Conservation (phyloP, 2,113 vertebrate genomes). For the Picathartes gymnocephalus region DNA sequence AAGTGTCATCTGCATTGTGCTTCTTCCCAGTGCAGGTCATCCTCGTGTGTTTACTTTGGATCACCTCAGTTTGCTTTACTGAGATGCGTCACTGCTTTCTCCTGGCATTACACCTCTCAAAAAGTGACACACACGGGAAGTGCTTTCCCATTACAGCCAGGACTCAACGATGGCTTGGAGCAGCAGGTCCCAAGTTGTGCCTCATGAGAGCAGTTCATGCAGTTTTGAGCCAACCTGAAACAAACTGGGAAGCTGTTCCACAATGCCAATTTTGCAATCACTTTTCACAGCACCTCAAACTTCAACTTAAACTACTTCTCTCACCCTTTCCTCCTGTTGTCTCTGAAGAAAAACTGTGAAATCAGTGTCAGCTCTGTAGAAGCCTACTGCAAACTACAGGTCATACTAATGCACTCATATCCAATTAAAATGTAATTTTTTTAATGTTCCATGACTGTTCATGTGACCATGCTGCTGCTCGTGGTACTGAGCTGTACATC, state of each 20-base stretch:
- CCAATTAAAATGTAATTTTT: neutral
- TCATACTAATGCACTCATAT: neutral
- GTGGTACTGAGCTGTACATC: neutral
- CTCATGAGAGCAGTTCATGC: neutral
- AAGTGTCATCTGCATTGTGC: neutral
- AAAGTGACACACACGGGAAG: neutral
- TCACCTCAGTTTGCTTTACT: neutral
- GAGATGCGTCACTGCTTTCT: neutral
- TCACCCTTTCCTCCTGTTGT: neutral
- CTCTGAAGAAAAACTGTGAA: neutral
- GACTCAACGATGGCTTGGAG: accelerated
- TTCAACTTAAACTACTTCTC: neutral
- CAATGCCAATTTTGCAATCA: neutral
- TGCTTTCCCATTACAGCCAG: neutral
- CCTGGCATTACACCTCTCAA: neutral
- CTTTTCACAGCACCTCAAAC: neutral
- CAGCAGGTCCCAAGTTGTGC: neutral
- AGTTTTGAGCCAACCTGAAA: neutral
- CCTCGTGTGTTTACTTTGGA: neutral
- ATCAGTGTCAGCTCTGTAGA: neutral
- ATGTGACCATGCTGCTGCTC: accelerated
- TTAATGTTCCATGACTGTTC: neutral
- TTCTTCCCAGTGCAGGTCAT: neutral
- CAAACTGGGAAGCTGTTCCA: neutral
- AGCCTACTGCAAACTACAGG: neutral